Evolutionary conservation across 37 sponge, comb jelly and placozoan genomes (phyloP).

Genomic region (Tethya wilhelma): DNA sequence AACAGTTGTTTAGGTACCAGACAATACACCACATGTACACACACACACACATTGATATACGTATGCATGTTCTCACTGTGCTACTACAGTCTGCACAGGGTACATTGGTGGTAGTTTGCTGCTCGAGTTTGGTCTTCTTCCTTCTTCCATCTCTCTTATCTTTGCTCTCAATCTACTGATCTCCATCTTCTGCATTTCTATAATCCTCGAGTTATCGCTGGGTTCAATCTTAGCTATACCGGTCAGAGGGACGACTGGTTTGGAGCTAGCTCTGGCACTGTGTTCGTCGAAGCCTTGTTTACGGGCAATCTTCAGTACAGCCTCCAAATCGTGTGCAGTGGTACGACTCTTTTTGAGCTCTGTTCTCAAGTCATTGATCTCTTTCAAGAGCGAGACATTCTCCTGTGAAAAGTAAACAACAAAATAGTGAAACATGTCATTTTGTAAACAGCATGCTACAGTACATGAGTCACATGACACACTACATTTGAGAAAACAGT

Average conservation of each 20-base stretch:
- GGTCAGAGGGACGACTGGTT: constrained; percentile 29
- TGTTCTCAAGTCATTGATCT: constrained; percentile 92
- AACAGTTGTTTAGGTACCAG: no score
- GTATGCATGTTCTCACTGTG: background rate
- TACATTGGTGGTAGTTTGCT: constrained; percentile 63
- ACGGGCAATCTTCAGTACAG: constrained; percentile 77
- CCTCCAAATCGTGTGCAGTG: constrained; percentile 83
- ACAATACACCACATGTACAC: no score
- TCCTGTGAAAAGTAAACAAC: constrained; percentile 62
- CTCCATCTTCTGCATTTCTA: constrained; percentile 95
- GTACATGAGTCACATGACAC: background rate
- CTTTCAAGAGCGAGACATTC: constrained; percentile 93
- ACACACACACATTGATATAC: no score
- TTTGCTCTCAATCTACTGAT: constrained; percentile 78
- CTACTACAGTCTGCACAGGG: background rate
- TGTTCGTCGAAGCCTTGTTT: constrained; percentile 83
- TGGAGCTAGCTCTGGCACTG: constrained; percentile 20
- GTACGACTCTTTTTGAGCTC: constrained; percentile 90
- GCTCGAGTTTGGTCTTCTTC: constrained; percentile 34
- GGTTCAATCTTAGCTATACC: constrained; percentile 72
- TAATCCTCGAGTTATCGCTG: constrained; percentile 55
- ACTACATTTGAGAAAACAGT: background rate
- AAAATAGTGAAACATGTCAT: background rate
- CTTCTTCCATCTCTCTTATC: constrained; percentile 62
- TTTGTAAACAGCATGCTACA: background rate